A percentile compares a stretch with the other conserved stretches of the same genome.
These are phyloP conservation scores for Lota lota DNA, from an alignment of 2,113 vertebrate species.

Conservation along the genomic window DNA sequence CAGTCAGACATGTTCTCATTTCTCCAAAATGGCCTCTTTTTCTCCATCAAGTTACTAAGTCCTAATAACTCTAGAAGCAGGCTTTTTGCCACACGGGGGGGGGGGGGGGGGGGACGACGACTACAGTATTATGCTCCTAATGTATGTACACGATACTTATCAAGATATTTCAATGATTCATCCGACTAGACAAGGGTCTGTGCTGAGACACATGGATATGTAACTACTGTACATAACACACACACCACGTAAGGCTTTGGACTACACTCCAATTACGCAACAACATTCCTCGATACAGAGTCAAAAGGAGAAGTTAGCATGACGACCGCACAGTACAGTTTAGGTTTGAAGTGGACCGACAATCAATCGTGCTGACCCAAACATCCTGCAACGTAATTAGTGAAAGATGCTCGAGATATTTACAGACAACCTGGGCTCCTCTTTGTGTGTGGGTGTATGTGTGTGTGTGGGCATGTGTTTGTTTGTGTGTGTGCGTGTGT, in stretches of 20 bases:
- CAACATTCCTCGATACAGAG: slow-evolving; percentile 25
- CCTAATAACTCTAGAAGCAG: slow-evolving; percentile 27
- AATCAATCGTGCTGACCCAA: slow-evolving; percentile 33
- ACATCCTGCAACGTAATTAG: slow-evolving; percentile 61
- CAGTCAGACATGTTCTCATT: slow-evolving; percentile 34
- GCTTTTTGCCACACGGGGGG: slow-evolving; percentile 39
- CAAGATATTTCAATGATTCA: slow-evolving; percentile 50
- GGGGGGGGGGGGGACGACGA: background rate
- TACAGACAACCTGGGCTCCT: slow-evolving; percentile 45
- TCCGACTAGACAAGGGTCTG: slow-evolving; percentile 54
- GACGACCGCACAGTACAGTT: slow-evolving; percentile 26
- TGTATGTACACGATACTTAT: slow-evolving; percentile 48
- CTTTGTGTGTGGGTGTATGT: slow-evolving; percentile 18
- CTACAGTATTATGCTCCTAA: slow-evolving; percentile 31
- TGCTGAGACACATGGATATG: slow-evolving; percentile 44
- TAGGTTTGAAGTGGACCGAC: slow-evolving; percentile 34
- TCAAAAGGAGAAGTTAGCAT: slow-evolving; percentile 31
- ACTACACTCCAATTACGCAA: slow-evolving; percentile 37
- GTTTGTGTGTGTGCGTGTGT: background rate
- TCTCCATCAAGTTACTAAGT: slow-evolving; percentile 28
- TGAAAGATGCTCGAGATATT: slow-evolving; percentile 52
- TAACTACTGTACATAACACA: slow-evolving; percentile 55
- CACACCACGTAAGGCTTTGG: slow-evolving; percentile 32
- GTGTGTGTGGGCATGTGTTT: background rate
- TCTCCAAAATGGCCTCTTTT: slow-evolving; percentile 6